A percentile compares a stretch with the other conserved stretches of the same genome.
phyloP scores from a whole-genome alignment of 1,140 invertebrate species.

The Brachionus sp. region DNA sequence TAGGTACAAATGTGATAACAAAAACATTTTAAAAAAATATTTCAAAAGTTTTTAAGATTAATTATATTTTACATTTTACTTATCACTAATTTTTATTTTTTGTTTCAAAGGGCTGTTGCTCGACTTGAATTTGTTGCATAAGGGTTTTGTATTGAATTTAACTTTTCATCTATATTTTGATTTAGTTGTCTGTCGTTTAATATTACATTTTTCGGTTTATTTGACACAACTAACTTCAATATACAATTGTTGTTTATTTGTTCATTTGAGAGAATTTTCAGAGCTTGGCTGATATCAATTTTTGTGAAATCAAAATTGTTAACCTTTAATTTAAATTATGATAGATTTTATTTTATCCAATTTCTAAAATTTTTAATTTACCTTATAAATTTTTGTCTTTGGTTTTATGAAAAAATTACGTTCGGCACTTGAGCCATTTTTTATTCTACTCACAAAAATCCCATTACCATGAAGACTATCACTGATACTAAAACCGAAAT shows the following conservation, averaged over 20 bases:
- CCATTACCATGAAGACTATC: constrained; percentile 29
- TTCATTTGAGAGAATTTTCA: constrained; percentile 6
- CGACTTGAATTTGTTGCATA: constrained; percentile 1
- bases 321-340: neutral
- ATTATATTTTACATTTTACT: neutral
- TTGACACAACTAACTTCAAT: constrained; percentile 23
- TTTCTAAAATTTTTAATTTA: neutral
- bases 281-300: neutral
- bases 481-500: constrained; percentile 26
- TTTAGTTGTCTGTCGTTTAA: constrained; percentile 5
- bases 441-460: constrained; percentile 25
- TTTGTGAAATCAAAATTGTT: constrained; percentile 33
- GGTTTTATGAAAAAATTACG: constrained; percentile 34
- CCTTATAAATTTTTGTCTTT: constrained; percentile 38
- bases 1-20: neutral
- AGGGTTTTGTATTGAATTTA: constrained; percentile 14
- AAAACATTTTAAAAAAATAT: neutral
- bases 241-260: neutral
- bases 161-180: neutral
- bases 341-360: neutral
- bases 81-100: neutral
- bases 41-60: neutral
- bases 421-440: neutral
- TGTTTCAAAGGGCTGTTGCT: constrained; percentile 1
- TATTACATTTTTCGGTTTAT: constrained; percentile 20